Evolutionary conservation across 1,140 invertebrate genomes (phyloP).

Genomic region (Teleogryllus occipitalis): DNA sequence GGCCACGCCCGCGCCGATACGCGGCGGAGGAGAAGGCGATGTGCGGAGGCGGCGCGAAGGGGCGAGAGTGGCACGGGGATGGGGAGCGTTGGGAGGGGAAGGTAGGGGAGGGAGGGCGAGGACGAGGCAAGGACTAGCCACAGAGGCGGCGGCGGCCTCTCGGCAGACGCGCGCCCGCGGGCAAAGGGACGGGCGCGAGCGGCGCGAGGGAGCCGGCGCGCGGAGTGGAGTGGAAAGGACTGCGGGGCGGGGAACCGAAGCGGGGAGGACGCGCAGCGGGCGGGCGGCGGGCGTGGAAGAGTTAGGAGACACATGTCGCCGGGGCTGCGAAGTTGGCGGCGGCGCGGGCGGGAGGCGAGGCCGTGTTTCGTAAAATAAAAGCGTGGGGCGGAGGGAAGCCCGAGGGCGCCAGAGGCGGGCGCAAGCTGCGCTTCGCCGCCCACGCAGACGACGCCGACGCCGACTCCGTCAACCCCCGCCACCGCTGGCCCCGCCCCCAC

Average conservation of each 20-base stretch:
- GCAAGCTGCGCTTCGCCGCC: too few species aligned
- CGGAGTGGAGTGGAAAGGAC: too few species aligned
- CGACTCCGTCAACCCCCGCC: too few species aligned
- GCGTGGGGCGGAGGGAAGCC: neutral
- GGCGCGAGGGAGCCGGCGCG: too few species aligned
- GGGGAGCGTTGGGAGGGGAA: neutral
- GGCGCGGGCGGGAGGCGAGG: neutral
- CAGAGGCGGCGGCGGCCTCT: neutral
- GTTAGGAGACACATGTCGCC: conserved; percentile 2
- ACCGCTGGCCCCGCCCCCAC: too few species aligned
- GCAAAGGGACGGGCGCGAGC: too few species aligned
- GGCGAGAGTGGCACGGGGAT: too few species aligned
- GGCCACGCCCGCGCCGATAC: neutral
- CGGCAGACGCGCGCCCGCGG: neutral
- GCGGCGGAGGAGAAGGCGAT: neutral
- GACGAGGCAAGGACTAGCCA: neutral
- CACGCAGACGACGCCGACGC: too few species aligned
- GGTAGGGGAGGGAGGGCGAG: neutral
- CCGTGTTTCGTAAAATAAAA: neutral
- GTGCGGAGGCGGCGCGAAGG: too few species aligned
- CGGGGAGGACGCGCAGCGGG: too few species aligned
- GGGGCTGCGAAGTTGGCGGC: neutral
- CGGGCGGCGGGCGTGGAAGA: neutral
- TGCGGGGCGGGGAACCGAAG: too few species aligned
- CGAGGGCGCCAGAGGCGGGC: too few species aligned